Conservation (phyloP, 2,797 vertebrate genomes). For the Valencia hispanica region DNA sequence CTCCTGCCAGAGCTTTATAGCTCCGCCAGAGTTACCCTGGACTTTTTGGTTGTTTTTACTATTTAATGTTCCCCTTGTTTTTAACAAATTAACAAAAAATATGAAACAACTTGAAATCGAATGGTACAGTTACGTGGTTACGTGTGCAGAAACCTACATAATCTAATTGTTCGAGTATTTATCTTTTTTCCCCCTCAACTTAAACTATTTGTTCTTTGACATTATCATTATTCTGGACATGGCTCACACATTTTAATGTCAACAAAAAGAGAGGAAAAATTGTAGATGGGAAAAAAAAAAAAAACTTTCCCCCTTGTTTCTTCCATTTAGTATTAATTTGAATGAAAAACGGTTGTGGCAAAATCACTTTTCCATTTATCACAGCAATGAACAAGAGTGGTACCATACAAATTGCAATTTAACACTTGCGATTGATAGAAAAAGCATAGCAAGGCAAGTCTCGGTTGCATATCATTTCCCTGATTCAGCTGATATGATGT, state of each 20-base stretch:
- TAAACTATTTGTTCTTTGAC: conserved; percentile 3
- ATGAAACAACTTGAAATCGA: neutral
- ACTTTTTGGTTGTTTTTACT: neutral
- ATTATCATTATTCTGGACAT: neutral
- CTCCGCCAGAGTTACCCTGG: neutral
- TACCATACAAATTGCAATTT: conserved; percentile 44
- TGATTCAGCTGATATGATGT: conserved; percentile 19
- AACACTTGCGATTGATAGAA: conserved; percentile 36
- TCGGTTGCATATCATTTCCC: conserved; percentile 21
- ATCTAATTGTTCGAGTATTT: neutral
- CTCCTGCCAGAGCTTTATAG: neutral
- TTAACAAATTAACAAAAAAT: neutral
- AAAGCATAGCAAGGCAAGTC: conserved; percentile 37
- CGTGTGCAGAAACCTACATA: neutral
- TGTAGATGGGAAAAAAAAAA: conserved; percentile 1
- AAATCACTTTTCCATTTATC: conserved; percentile 68
- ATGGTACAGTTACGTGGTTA: neutral
- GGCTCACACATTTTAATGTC: neutral
- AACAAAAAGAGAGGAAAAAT: conserved; percentile 7
- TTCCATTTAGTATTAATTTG: conserved; percentile 63
- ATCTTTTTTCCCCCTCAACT: neutral
- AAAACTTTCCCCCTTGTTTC: conserved; percentile 6
- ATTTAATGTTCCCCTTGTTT: neutral
- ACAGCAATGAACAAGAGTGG: conserved; percentile 45
- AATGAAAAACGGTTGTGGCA: conserved; percentile 48